Conservation (phyloP, 2,797 vertebrate species). For the Liparis tanakae region DNA sequence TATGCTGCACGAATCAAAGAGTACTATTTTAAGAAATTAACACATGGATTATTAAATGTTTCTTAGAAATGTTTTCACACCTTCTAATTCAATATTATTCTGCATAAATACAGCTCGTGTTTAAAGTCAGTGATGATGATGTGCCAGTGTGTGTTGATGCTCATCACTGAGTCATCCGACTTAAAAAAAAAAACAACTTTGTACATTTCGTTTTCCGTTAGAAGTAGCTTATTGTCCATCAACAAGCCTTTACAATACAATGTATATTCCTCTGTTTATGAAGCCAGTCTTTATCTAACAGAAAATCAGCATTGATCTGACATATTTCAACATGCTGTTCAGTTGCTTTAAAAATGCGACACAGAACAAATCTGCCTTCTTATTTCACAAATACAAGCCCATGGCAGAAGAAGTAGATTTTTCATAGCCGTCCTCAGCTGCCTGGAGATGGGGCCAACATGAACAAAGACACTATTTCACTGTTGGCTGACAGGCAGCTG, state of each 20-base stretch:
- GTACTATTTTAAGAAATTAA: neutral
- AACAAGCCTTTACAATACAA: neutral
- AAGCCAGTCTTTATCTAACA: neutral
- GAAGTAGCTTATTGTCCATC: neutral
- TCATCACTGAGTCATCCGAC: neutral
- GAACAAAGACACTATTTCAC: slow-evolving; percentile 99
- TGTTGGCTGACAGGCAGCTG: slow-evolving; percentile 96
- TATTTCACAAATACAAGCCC: slow-evolving; percentile 27
- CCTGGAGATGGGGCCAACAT: slow-evolving; percentile 80
- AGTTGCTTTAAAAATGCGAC: neutral
- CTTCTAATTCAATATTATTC: neutral
- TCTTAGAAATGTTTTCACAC: neutral
- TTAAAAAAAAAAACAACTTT: neutral
- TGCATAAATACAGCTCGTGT: slow-evolving; percentile 14
- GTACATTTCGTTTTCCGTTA: neutral
- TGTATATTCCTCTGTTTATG: neutral
- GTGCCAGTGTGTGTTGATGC: slow-evolving; percentile 7
- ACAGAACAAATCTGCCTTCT: slow-evolving; percentile 11
- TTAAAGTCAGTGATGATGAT: neutral
- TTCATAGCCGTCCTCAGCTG: slow-evolving; percentile 81
- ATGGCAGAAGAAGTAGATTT: slow-evolving; percentile 51
- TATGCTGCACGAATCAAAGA: neutral
- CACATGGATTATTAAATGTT: neutral
- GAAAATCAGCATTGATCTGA: neutral
- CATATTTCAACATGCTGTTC: neutral